phyloP scores from a whole-genome alignment of 2,797 vertebrate genomes.

The Aythya fuligula region DNA sequence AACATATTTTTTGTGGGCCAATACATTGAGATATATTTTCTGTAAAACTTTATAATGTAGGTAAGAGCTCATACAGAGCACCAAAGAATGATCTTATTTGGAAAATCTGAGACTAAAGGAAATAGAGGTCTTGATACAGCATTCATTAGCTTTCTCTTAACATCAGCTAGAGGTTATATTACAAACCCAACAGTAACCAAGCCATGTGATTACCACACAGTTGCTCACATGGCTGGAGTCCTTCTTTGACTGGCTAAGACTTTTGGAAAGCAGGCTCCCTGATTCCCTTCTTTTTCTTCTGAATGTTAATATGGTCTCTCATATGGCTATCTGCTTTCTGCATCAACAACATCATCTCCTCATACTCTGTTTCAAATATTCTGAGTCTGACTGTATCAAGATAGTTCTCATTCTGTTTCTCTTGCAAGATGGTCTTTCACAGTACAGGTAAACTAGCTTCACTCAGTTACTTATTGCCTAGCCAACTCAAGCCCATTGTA shows the following conservation, averaged over 20 bases:
- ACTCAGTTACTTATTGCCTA: not conserved
- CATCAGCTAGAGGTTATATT: not conserved
- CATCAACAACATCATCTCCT: not conserved
- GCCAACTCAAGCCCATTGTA: not conserved
- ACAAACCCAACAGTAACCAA: not conserved
- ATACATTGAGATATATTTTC: not conserved
- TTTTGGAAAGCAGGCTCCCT: not conserved
- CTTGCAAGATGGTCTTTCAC: not conserved
- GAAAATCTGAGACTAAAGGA: not conserved
- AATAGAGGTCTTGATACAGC: not conserved
- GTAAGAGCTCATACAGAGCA: not conserved
- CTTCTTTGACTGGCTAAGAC: not conserved
- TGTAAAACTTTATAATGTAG: not conserved
- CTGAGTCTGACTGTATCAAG: not conserved
- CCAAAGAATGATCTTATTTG: not conserved
- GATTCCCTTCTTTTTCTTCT: not conserved
- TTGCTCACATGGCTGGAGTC: not conserved
- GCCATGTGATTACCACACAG: not conserved
- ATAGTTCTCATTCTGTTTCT: not conserved
- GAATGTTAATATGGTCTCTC: not conserved
- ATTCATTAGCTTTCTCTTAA: not conserved
- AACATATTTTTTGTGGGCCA: not conserved
- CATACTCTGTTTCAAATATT: not conserved
- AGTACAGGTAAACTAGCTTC: not conserved
- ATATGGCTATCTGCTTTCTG: not conserved